Base-by-base conservation (phyloP, 2,888 invertebrate genomes). In the Phrixothrix hirtus region DNA sequence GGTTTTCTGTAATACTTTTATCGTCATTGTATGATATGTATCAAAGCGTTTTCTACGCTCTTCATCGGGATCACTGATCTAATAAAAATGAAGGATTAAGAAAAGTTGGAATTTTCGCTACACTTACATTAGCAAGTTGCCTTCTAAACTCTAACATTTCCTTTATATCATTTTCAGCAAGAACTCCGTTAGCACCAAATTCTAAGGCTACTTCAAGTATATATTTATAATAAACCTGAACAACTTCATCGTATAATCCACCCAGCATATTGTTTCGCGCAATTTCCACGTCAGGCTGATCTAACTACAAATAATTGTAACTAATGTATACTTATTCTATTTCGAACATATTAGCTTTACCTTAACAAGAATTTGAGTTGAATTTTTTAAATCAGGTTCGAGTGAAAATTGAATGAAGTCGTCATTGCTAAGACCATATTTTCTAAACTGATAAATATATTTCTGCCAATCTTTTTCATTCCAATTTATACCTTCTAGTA, bases 371-470 rank as follows among this genome's bases (percentile, higher is more conserved):
- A 6, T 12, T 13, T 2, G 31, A 13, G 13, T 31, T 11, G 11
- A 10, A 31, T 31, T 31, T 13, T 11, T 31, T 2, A 14, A 7
- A 31, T 31, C 31, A 12, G 13, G 1, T 13, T 2, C 12, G 10
- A 36, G 5, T 17, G 2, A 2, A 17, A 36, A 3, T 10, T 3
- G 4, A 2, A 36, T 36, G 10, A 36, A 36, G 11, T 11, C 17
- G 3, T 17, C 35, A 16, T 17, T 10, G 2, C 1, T 12, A n/a
- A n/a, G n/a, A 9, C 94, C 94, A 38, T 83, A 78, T 43, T 79
- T 75, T 27, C 92, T 82, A 78, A 92, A 92, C 55, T 83, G 86
- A 77, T 90, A 92, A 6, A 92, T 88, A 0, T 89, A 86, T 60
- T 87, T 79, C 63, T 85, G 86, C 95, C 94, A 95, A 55, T 84